Percentiles rank a stretch among this genome's conserved stretches.
phyloP scores from a whole-genome alignment of 1,140 invertebrate genomes.

The Drosophila nikananu region DNA sequence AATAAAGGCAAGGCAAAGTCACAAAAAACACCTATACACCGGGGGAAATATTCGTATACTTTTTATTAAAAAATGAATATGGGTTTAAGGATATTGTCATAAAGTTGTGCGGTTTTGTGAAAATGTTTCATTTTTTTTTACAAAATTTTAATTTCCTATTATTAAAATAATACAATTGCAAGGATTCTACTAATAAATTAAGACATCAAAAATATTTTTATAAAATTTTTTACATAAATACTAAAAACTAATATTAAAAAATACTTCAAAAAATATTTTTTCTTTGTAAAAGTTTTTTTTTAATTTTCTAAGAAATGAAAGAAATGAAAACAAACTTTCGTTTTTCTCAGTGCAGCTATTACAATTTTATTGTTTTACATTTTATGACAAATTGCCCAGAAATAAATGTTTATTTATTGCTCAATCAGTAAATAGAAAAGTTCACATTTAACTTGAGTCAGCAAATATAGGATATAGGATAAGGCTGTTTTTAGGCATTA shows the following conservation, averaged over 20 bases:
- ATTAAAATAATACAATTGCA: too few species aligned
- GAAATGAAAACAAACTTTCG: too few species aligned
- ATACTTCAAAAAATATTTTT: too few species aligned
- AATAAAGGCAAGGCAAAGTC: constrained; percentile 31
- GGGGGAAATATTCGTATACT: background rate
- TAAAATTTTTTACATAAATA: too few species aligned
- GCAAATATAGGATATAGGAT: background rate
- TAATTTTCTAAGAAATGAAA: too few species aligned
- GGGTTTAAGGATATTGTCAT: background rate
- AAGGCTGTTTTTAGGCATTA: background rate
- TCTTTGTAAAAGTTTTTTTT: too few species aligned
- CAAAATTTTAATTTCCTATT: too few species aligned
- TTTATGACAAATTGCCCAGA: constrained; percentile 6
- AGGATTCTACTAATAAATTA: too few species aligned
- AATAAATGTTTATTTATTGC: background rate
- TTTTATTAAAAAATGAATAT: background rate
- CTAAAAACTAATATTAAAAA: too few species aligned
- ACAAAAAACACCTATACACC: constrained; percentile 4
- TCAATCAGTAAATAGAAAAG: background rate
- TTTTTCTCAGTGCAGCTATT: background rate
- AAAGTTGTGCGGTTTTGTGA: too few species aligned
- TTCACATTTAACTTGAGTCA: constrained; percentile 13
- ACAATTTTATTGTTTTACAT: constrained; percentile 1
- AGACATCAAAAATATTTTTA: too few species aligned
- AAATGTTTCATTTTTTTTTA: too few species aligned